Evolutionary conservation across 2,113 vertebrate genomes (phyloP).

Genomic region (Sapajus apella): DNA sequence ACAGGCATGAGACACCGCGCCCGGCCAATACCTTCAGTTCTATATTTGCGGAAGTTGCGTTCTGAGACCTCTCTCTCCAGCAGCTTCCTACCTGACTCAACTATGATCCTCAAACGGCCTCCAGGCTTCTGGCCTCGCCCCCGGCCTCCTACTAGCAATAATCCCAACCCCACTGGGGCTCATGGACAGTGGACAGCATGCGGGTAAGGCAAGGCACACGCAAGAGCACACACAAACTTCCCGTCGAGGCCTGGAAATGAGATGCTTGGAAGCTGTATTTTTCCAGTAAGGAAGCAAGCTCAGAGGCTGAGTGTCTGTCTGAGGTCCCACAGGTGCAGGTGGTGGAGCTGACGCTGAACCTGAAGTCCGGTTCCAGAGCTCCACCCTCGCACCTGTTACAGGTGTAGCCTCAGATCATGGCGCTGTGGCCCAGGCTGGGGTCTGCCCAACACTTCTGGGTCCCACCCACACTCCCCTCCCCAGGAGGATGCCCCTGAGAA

Average conservation of each 20-base stretch:
- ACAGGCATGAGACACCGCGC: too few relatives aligned
- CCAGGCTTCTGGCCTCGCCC: background rate
- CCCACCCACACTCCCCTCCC: background rate
- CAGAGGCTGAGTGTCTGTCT: background rate
- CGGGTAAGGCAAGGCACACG: rapidly evolving
- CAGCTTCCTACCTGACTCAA: background rate
- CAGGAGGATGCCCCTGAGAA: background rate
- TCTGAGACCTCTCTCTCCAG: background rate
- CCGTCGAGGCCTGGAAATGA: too few relatives aligned
- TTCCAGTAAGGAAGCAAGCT: background rate
- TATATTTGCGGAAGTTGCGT: rapidly evolving
- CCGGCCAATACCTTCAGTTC: background rate
- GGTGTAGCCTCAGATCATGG: background rate
- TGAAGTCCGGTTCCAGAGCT: background rate
- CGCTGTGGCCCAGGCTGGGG: background rate
- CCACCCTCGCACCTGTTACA: background rate
- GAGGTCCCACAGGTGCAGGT: background rate
- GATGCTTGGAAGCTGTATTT: too few relatives aligned
- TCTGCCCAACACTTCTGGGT: background rate
- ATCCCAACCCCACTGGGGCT: background rate
- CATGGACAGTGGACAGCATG: too few relatives aligned
- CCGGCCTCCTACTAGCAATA: background rate
- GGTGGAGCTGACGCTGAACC: too few relatives aligned
- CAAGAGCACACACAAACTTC: background rate
- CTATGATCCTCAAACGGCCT: background rate